These are phyloP conservation scores for Corvus hawaiiensis DNA, from an alignment of 2,113 vertebrate species.

Conservation along the genomic window DNA sequence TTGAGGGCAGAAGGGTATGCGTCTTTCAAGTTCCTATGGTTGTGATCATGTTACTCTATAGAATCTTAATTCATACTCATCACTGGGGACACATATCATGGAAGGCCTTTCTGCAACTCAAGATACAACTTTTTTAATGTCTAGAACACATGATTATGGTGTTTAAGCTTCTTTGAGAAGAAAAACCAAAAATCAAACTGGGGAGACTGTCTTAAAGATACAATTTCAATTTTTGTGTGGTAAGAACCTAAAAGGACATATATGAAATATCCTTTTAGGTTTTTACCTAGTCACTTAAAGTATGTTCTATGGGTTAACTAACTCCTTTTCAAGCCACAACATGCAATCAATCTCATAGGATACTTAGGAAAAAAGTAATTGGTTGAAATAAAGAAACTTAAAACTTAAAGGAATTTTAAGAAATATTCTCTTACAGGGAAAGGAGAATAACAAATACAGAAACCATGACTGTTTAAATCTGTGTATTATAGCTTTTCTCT, in stretches of 20 bases:
- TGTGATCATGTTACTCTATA: background rate
- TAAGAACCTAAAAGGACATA: background rate
- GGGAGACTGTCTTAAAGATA: background rate
- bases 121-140: background rate
- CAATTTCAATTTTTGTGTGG: background rate
- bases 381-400: background rate
- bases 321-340: background rate
- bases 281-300: background rate
- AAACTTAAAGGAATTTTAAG: background rate
- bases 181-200: background rate
- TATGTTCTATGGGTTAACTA: background rate
- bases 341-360: background rate
- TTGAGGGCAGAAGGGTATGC: background rate
- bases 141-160: background rate
- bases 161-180: background rate
- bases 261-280: background rate
- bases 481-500: background rate
- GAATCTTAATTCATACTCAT: background rate
- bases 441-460: background rate
- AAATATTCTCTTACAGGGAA: background rate
- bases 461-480: background rate
- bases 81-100: background rate
- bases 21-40: background rate
- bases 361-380: background rate
- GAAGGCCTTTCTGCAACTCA: background rate